A percentile compares a stretch with the other conserved stretches of the same genome.
Evolutionary conservation across 2,888 invertebrate species (phyloP).

Genomic region (Selenia dentaria): DNA sequence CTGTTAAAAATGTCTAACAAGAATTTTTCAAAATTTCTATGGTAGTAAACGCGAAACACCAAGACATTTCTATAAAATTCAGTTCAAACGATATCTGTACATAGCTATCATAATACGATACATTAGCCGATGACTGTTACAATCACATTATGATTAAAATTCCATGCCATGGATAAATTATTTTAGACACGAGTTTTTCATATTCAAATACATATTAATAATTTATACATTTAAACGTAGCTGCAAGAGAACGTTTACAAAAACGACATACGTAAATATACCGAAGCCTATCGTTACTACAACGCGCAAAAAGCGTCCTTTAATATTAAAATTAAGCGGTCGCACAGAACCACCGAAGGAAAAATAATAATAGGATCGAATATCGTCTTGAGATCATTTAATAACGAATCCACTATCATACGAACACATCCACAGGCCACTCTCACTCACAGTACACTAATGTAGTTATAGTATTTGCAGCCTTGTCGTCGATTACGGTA

Average conservation of each 20-base stretch:
- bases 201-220: slow-evolving; percentile 66
- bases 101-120: slow-evolving; percentile 37
- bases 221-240: slow-evolving; percentile 76
- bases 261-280: slow-evolving; percentile 69
- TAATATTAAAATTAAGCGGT: slow-evolving; percentile 72
- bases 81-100: slow-evolving; percentile 43
- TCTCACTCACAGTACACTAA: slow-evolving; percentile 32
- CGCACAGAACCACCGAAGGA: slow-evolving; percentile 56
- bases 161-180: slow-evolving; percentile 59
- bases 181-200: slow-evolving; percentile 61
- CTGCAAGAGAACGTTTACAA: slow-evolving; percentile 68
- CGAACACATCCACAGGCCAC: slow-evolving; percentile 49
- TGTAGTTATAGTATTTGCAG: slow-evolving; percentile 38
- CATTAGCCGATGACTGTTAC: slow-evolving; percentile 46
- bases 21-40: slow-evolving; percentile 54
- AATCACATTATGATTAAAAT: slow-evolving; percentile 48
- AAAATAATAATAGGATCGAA: slow-evolving; percentile 77
- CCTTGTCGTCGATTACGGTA: slow-evolving; percentile 35
- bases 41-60: slow-evolving; percentile 64
- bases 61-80: slow-evolving; percentile 47
- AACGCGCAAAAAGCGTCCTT: slow-evolving; percentile 81
- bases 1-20: slow-evolving; percentile 54
- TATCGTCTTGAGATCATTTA: slow-evolving; percentile 82
- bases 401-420: slow-evolving; percentile 64
- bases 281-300: slow-evolving; percentile 72